Base-by-base conservation (phyloP, 2,888 invertebrate species). In the Ophraella communa region DNA sequence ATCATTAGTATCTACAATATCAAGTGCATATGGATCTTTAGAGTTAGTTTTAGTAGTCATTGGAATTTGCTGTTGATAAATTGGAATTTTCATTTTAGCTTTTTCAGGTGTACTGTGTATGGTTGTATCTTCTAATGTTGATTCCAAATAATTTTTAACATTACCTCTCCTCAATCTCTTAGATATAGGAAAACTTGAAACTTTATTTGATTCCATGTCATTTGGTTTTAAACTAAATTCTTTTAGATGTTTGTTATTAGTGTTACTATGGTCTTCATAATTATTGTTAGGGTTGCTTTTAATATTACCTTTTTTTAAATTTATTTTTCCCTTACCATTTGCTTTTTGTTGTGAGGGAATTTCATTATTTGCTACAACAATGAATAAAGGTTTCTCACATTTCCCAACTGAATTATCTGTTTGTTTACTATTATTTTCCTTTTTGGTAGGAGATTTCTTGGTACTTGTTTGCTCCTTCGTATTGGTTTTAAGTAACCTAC, bases 11-110 rank as follows among this genome's bases (percentile, higher is more conserved):
- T 69, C 68, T 23, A 27, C 18, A 51, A 62, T 57, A 39, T 69
- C 64, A 44, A 69, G 54, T 49, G 56, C 64, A 62, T 69, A 69
- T 11, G 64, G 57, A 45, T 64, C 64, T n/a, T 55, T 24, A 10
- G n/a, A n/a, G 4, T 57, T 62, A 5, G 14, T n/a, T 33, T 60
- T 63, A 18, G 27, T n/a, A n/a, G n/a, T 64, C 64, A 10, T 55
- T 24, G 7, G n/a, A n/a, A 5, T 57, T 62, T 3, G 14, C 10
- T 33, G 57, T 63, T 14, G 27, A 18, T 69, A 69, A 35, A 68
- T 59, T 52, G 66, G 68, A 44, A 66, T 52, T 66, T 62, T 68
- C 14, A 27, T 8, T 45, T 62, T 30, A 18, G 30, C 14, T 11
- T 24, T 8, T 24, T n/a, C 14, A 21, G n/a, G 11, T 52, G n/a